These are phyloP conservation scores for Dryoscopus gambensis DNA, from an alignment of 2,113 vertebrate genomes.

Conservation along the genomic window DNA sequence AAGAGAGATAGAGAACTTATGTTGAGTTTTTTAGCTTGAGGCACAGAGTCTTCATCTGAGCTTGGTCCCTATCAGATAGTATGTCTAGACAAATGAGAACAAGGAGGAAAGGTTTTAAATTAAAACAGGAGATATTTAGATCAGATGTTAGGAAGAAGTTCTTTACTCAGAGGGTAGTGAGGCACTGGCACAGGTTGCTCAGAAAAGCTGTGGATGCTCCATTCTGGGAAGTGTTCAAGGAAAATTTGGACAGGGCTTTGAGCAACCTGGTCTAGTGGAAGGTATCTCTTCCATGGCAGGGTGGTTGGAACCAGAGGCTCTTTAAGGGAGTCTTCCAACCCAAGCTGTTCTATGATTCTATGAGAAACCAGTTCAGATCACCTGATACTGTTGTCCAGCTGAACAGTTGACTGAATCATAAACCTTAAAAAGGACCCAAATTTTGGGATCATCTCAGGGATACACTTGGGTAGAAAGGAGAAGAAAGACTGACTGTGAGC, in stretches of 20 bases:
- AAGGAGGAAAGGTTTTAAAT: neutral
- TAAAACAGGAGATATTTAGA: neutral
- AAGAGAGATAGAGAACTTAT: neutral
- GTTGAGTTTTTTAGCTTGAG: neutral
- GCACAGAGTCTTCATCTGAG: neutral
- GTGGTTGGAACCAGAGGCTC: neutral
- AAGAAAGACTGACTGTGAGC: neutral
- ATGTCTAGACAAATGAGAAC: neutral
- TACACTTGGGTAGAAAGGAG: neutral
- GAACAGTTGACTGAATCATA: neutral
- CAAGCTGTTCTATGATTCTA: neutral
- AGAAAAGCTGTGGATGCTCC: neutral
- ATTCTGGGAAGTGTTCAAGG: neutral
- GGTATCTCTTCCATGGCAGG: neutral
- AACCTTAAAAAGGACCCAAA: neutral
- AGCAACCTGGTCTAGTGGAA: neutral
- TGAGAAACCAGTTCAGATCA: neutral
- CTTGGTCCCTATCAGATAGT: neutral
- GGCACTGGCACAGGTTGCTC: neutral
- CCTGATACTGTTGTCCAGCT: neutral
- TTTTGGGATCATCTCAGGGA: neutral
- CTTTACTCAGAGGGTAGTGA: neutral
- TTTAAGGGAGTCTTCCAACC: neutral
- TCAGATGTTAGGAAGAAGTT: neutral
- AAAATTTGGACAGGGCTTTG: neutral